phyloP scores from a whole-genome alignment of 23 tunicate genomes.

The Corella eumyota region DNA sequence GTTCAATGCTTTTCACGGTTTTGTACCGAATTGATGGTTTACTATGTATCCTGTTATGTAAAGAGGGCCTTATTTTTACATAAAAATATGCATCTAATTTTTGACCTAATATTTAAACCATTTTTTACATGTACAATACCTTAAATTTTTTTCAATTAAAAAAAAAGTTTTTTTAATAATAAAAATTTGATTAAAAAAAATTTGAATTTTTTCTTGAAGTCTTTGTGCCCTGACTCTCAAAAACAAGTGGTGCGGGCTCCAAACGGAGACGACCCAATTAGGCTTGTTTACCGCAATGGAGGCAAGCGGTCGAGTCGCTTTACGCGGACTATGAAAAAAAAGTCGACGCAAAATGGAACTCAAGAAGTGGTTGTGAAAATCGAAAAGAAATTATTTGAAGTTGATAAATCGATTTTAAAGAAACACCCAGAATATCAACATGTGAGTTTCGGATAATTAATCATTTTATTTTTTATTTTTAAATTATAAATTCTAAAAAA shows the following conservation, averaged over 20 bases:
- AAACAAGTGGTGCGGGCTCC: conserved; percentile 48
- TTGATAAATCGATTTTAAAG: conserved; percentile 28
- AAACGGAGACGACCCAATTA: conserved; percentile 24
- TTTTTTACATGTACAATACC: too few species aligned
- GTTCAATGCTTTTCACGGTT: too few species aligned
- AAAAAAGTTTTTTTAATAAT: not conserved
- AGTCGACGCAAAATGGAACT: not conserved
- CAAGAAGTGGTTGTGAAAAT: conserved; percentile 32
- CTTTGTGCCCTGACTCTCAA: conserved; percentile 29
- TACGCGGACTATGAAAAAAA: not conserved
- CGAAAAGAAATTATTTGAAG: conserved; percentile 60
- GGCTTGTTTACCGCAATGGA: conserved; percentile 21
- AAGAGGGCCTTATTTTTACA: too few species aligned
- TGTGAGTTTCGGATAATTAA: conserved; percentile 12
- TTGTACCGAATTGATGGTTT: too few species aligned
- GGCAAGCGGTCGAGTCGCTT: too few species aligned
- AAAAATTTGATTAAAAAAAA: not conserved
- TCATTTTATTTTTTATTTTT: not conserved
- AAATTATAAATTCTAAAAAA: too few species aligned
- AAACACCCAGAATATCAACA: conserved; percentile 25
- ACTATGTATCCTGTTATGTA: too few species aligned
- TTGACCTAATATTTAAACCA: too few species aligned
- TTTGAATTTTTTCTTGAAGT: conserved; percentile 6
- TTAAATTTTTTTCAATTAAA: not conserved
- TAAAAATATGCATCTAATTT: too few species aligned